Conservation (phyloP, 2,113 vertebrate species). For the Neolamprologus longior region DNA sequence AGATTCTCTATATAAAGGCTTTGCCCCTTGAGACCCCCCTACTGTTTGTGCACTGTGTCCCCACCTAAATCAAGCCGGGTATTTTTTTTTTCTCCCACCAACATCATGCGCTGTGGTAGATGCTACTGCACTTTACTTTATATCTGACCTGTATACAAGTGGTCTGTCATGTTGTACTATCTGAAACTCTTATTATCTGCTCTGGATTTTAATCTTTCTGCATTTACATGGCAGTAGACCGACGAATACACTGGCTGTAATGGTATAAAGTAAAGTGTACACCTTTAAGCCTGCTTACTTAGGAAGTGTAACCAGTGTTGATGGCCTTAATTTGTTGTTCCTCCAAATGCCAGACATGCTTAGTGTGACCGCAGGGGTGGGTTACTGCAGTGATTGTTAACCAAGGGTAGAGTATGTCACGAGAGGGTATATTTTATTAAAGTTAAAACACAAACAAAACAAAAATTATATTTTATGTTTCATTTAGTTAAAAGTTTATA, state of each 20-base stretch:
- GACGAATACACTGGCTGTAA: neutral
- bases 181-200: neutral
- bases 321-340: neutral
- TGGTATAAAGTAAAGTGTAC: constrained; percentile 49
- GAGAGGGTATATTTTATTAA: neutral
- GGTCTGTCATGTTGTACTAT: neutral
- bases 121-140: constrained; percentile 51
- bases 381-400: neutral
- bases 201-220: neutral
- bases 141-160: neutral
- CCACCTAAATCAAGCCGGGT: neutral
- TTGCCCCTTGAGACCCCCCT: constrained; percentile 44
- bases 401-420: neutral
- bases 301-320: neutral
- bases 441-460: neutral
- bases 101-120: constrained; percentile 13
- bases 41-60: constrained; percentile 45
- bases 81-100: constrained; percentile 25
- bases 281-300: constrained; percentile 5
- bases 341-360: constrained; percentile 17
- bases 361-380: constrained; percentile 24
- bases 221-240: neutral
- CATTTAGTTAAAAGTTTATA: neutral
- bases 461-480: neutral
- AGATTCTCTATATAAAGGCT: constrained; percentile 44